phyloP scores from a whole-genome alignment of 2,888 invertebrate species.

The Leptinotarsa peninsularis region DNA sequence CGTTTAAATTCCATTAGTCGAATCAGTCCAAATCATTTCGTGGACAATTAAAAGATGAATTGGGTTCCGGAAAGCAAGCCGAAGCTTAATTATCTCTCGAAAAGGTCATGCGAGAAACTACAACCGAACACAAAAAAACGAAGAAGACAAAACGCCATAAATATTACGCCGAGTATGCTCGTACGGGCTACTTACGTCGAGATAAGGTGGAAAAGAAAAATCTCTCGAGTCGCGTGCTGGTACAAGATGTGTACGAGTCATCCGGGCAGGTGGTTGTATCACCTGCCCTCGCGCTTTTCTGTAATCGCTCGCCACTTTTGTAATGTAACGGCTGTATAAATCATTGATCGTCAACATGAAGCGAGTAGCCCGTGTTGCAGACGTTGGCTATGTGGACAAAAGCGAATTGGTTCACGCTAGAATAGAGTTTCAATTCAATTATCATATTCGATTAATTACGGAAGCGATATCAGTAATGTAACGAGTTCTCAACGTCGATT shows the following conservation, averaged over 20 bases:
- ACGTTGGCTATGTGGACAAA: not conserved
- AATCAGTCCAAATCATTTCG: not conserved
- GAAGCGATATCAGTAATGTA: not conserved
- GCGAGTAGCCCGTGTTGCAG: not conserved
- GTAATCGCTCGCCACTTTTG: slow-evolving; percentile 25
- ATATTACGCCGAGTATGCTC: not conserved
- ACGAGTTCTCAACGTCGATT: not conserved
- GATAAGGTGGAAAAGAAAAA: slow-evolving; percentile 19
- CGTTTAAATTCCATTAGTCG: not conserved
- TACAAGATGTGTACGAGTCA: slow-evolving; percentile 35
- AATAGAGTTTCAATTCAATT: not conserved
- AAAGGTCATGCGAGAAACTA: slow-evolving; percentile 1
- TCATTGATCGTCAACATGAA: slow-evolving; percentile 21
- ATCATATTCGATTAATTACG: not conserved
- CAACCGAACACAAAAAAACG: not conserved
- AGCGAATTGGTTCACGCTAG: not conserved
- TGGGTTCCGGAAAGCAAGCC: not conserved
- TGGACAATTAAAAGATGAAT: not conserved
- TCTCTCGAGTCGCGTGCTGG: slow-evolving; percentile 39
- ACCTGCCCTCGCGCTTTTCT: slow-evolving; percentile 33
- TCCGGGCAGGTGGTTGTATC: slow-evolving; percentile 34
- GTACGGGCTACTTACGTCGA: slow-evolving; percentile 17
- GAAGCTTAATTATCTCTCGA: not conserved
- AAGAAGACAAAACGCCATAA: slow-evolving; percentile 9
- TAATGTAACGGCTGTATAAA: slow-evolving; percentile 23